Conservation (phyloP, 2,888 invertebrate genomes). For the Diaphora mendica region DNA sequence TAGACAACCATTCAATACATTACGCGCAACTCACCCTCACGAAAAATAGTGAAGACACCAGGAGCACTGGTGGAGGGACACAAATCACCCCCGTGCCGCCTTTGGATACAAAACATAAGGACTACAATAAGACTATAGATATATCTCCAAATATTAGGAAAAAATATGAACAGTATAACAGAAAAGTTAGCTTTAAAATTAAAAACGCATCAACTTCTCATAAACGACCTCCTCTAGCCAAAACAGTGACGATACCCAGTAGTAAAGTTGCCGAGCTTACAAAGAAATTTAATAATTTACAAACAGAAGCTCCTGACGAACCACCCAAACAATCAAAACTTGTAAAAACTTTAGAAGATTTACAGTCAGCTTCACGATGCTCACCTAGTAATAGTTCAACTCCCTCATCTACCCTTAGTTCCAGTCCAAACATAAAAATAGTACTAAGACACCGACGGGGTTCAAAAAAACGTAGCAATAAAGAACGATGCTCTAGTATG, state of each 20-base stretch:
- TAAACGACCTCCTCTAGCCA: constrained; percentile 76
- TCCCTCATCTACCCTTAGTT: constrained; percentile 78
- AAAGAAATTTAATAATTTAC: constrained; percentile 89
- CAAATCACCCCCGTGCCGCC: constrained; percentile 10
- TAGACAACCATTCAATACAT: constrained; percentile 55
- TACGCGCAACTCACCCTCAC: constrained; percentile 80
- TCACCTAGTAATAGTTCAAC: constrained; percentile 79
- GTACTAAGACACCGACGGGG: constrained; percentile 76
- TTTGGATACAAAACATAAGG: constrained; percentile 53
- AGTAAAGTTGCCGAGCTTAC: constrained; percentile 89
- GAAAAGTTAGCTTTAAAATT: constrained; percentile 88
- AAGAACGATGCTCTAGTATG: constrained; percentile 83
- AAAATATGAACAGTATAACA: constrained; percentile 73
- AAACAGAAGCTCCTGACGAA: constrained; percentile 75
- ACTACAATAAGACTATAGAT: constrained; percentile 54
- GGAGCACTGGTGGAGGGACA: constrained; percentile 81
- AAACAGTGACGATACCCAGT: constrained; percentile 81
- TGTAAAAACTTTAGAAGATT: constrained; percentile 82
- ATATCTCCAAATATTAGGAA: constrained; percentile 64
- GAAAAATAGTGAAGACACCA: constrained; percentile 77
- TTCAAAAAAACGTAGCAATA: constrained; percentile 80
- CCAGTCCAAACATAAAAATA: constrained; percentile 83
- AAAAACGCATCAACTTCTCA: constrained; percentile 82
- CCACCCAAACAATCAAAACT: constrained; percentile 86
- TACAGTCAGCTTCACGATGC: constrained; percentile 66